Evolutionary conservation across 2,888 invertebrate genomes (phyloP), one percentile per base, ranked within the genome.

Genomic region (Hedya salicella): DNA sequence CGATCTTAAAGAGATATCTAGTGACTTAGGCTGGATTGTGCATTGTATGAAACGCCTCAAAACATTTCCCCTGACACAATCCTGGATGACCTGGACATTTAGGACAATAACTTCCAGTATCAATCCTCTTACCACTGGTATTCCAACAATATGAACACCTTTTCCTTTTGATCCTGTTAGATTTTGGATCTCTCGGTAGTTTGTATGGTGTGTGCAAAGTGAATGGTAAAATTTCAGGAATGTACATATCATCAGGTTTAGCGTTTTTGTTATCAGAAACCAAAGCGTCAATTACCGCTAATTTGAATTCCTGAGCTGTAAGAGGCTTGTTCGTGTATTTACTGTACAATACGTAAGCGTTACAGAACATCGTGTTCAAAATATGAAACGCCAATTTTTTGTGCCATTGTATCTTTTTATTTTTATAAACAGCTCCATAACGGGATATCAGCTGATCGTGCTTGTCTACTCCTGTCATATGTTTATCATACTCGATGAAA

Each of bases 351-450:
- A 60, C 39, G 25, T 53, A 65, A 25, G 59, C 39, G 30, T 65
- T 65, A 40, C 65, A 65, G 6, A 65, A 65, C 65, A 65, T 65
- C 9, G 53, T 44, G 14, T 65, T 60, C 25, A 65, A 53, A 19
- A 65, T 46, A 40, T 65, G 59, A 1, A 65, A 11, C 14, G 42
- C 42, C 17, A 65, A 25, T 36, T 50, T 65, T 44, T 59, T 59
- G 13, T 52, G 49, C 50, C 59, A 59, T 1, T 52, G 36, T 25
- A 65, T 52, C 13, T 39, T 52, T 16, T 59, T 65, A 16, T 53
- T 36, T 25, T 46, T 53, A 17, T 65, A 65, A 40, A 39, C 36
- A 25, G 60, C 46, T 11, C 53, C 52, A 39, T 52, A 65, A 39
- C 21, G 46, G 4, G 53, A 60, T 13, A 53, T 39, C 16, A 48